Percentiles rank a stretch among this genome's conserved stretches.
These are phyloP conservation scores for Dipodomys ordii DNA, from an alignment of 2,113 vertebrate genomes.

Conservation along the genomic window DNA sequence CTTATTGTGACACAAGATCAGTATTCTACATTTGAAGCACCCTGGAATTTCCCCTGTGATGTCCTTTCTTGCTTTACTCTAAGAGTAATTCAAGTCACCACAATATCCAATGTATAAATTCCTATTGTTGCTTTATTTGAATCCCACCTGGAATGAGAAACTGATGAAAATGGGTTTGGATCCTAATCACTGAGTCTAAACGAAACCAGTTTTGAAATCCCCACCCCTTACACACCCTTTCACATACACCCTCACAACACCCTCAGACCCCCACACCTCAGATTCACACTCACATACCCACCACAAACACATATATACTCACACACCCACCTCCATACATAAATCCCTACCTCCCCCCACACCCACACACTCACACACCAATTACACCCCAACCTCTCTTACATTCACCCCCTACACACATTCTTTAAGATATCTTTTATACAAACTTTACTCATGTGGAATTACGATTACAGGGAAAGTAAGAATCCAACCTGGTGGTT, in stretches of 20 bases:
- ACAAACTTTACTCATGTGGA: not conserved
- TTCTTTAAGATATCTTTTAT: not conserved
- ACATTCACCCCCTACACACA: not conserved
- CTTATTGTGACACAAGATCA: slow-evolving; percentile 59
- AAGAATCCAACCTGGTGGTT: not conserved
- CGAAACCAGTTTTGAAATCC: not conserved
- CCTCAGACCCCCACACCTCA: too few relatives aligned
- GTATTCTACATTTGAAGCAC: not conserved
- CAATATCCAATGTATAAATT: not conserved
- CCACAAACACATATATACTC: too few relatives aligned
- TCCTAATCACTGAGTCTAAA: not conserved
- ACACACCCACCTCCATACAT: too few relatives aligned
- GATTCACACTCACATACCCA: too few relatives aligned
- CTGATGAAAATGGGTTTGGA: not conserved
- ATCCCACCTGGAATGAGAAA: not conserved
- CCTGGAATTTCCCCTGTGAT: not conserved
- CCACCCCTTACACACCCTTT: too few relatives aligned
- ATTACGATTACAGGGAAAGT: not conserved
- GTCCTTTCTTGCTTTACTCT: not conserved
- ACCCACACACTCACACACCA: too few relatives aligned
- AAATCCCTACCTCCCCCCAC: too few relatives aligned
- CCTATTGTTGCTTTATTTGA: not conserved
- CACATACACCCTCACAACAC: not conserved
- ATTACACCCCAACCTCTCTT: too few relatives aligned
- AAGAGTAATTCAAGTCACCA: not conserved